phyloP scores from a whole-genome alignment of 2,888 invertebrate species.

The Napeogenes sylphis region DNA sequence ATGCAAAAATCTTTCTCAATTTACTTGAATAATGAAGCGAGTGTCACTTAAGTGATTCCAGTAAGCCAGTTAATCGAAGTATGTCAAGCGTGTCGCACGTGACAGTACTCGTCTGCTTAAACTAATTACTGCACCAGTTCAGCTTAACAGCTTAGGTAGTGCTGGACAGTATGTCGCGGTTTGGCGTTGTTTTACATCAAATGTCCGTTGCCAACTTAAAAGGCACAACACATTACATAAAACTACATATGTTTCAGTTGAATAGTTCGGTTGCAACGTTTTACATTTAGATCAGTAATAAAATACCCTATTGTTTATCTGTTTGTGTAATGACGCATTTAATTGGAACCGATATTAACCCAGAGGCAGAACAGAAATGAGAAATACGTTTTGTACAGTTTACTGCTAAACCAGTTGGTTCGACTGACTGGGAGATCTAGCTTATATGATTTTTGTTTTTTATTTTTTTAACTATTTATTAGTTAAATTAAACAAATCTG shows the following conservation, averaged over 20 bases:
- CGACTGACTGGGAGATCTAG: no score
- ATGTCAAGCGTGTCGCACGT: slow-evolving; percentile 42
- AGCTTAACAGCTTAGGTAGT: slow-evolving; percentile 62
- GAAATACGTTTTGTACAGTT: no score
- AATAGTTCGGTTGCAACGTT: not conserved
- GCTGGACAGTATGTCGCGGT: slow-evolving; percentile 29
- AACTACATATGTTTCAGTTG: slow-evolving; percentile 10
- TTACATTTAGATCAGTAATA: not conserved
- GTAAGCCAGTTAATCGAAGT: slow-evolving; percentile 48
- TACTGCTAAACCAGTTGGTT: no score
- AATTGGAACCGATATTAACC: no score
- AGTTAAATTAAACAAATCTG: slow-evolving; percentile 72
- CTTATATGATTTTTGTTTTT: not conserved
- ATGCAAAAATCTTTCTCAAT: slow-evolving; percentile 40
- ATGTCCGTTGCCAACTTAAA: not conserved
- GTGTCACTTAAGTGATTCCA: slow-evolving; percentile 40
- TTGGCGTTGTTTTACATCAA: slow-evolving; percentile 22
- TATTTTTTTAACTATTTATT: slow-evolving; percentile 33
- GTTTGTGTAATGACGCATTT: no score
- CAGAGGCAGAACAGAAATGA: no score
- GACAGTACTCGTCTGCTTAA: slow-evolving; percentile 54
- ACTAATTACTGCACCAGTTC: slow-evolving; percentile 67
- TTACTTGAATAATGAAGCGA: slow-evolving; percentile 44
- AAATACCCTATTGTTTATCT: no score
- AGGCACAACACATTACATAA: slow-evolving; percentile 3